A percentile compares a stretch with the other conserved stretches of the same genome.
Evolutionary conservation across 2,888 invertebrate species (phyloP).

Genomic region (Drosophila prostipennis): DNA sequence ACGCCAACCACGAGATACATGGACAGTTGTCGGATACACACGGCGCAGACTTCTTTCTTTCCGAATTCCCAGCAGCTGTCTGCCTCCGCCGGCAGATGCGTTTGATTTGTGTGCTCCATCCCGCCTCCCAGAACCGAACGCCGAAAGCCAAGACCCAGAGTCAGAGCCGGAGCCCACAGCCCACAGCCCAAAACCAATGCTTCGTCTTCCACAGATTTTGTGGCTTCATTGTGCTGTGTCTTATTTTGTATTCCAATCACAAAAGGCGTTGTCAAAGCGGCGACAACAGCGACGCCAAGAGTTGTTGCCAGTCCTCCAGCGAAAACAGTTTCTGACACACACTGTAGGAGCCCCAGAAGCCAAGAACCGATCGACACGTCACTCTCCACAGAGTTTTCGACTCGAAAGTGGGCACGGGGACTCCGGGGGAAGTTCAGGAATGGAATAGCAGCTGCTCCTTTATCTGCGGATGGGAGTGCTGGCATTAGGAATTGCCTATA

Average conservation of each 20-base stretch:
- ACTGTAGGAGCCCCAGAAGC: constrained; percentile 50
- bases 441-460: constrained; percentile 19
- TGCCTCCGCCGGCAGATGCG: constrained; percentile 72
- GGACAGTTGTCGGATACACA: constrained; percentile 37
- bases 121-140: constrained; percentile 4
- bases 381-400: constrained; percentile 22
- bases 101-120: constrained; percentile 71
- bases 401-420: not conserved
- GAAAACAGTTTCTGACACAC: constrained; percentile 42
- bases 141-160: not conserved
- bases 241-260: constrained; percentile 80
- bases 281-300: constrained; percentile 80
- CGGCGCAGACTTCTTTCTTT: constrained; percentile 52
- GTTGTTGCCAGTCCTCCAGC: constrained; percentile 57
- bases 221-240: constrained; percentile 47
- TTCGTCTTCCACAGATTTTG: constrained; percentile 62
- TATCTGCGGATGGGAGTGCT: constrained; percentile 10
- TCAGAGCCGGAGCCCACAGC: constrained; percentile 5
- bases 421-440: not conserved
- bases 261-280: constrained; percentile 76
- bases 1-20: constrained; percentile 56
- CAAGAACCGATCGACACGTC: constrained; percentile 72
- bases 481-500: constrained; percentile 18
- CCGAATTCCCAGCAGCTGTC: constrained; percentile 67
- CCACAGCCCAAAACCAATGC: constrained; percentile 9